Evolutionary conservation across 2,888 invertebrate species (phyloP).

Genomic region (Ecdyonurus torrentis): DNA sequence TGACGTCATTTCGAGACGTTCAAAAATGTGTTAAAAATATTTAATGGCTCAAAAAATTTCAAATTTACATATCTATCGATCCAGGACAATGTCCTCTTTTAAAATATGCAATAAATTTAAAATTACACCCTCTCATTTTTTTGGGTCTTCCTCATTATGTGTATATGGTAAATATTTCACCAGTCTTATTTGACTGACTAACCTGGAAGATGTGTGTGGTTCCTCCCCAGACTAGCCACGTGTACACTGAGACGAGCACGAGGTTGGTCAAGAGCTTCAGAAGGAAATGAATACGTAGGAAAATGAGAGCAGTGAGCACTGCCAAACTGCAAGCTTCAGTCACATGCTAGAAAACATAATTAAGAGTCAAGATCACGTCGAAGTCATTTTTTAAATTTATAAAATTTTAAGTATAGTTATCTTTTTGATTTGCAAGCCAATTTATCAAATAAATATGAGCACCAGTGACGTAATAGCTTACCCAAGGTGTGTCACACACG

Average conservation of each 20-base stretch:
- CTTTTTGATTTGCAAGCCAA: not conserved
- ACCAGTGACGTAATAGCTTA: too few relatives aligned
- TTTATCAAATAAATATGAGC: not conserved
- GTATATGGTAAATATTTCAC: too few relatives aligned
- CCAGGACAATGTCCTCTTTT: too few relatives aligned
- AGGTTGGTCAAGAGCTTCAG: slow-evolving; percentile 59
- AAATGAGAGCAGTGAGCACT: slow-evolving; percentile 54
- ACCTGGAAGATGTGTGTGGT: slow-evolving; percentile 36
- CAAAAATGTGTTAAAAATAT: too few relatives aligned
- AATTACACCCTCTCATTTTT: too few relatives aligned
- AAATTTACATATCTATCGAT: too few relatives aligned
- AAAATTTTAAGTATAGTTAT: not conserved
- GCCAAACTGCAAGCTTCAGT: slow-evolving; percentile 44
- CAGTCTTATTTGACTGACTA: slow-evolving; percentile 18
- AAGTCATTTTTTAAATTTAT: not conserved
- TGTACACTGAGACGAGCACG: slow-evolving; percentile 44
- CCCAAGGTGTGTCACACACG: slow-evolving; percentile 18
- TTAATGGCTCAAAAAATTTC: too few relatives aligned
- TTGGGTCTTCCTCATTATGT: too few relatives aligned
- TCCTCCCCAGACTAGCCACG: slow-evolving; percentile 46
- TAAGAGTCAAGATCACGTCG: not conserved
- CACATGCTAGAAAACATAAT: slow-evolving; percentile 52
- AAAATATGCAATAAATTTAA: too few relatives aligned
- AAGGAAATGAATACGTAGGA: slow-evolving; percentile 67
- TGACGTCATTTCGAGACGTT: too few relatives aligned